These are phyloP conservation scores for Gadopsis bispinosus DNA, from an alignment of 2,797 vertebrate species.

Conservation along the genomic window DNA sequence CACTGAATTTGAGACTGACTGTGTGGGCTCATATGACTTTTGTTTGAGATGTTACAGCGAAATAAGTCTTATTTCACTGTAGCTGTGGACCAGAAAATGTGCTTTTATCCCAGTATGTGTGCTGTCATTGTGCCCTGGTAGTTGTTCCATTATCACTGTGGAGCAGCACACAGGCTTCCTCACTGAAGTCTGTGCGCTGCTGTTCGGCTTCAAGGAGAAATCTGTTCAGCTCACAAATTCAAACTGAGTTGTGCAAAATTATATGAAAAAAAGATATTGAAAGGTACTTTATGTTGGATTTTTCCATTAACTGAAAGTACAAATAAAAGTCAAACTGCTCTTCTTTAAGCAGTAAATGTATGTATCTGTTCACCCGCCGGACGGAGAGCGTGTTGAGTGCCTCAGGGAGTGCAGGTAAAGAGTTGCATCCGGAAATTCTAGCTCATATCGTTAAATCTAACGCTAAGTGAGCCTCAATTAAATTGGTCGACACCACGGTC, in stretches of 20 bases:
- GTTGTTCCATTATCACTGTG: slow-evolving; percentile 6
- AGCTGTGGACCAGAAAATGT: slow-evolving; percentile 31
- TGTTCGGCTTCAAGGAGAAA: background rate
- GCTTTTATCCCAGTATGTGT: slow-evolving; percentile 36
- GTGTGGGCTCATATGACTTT: slow-evolving; percentile 15
- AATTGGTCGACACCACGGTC: slow-evolving; percentile 35
- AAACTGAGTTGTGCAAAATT: slow-evolving; percentile 3
- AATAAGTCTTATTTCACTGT: slow-evolving; percentile 45
- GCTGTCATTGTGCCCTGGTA: slow-evolving; percentile 20
- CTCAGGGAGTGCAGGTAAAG: slow-evolving; percentile 17
- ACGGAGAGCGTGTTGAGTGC: slow-evolving; percentile 13
- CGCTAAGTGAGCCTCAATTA: slow-evolving; percentile 64
- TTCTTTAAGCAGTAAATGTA: slow-evolving; percentile 21
- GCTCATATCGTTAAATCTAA: slow-evolving; percentile 57
- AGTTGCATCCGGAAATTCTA: slow-evolving; percentile 46
- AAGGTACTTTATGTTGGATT: background rate
- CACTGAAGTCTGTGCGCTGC: background rate
- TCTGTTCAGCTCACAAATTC: background rate
- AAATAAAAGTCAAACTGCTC: slow-evolving; percentile 30
- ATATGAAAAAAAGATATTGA: background rate
- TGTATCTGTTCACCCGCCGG: slow-evolving; percentile 24
- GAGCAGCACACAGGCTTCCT: slow-evolving; percentile 20
- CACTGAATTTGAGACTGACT: slow-evolving; percentile 20
- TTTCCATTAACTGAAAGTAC: slow-evolving; percentile 18
- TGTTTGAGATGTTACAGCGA: slow-evolving; percentile 6